These are phyloP conservation scores for Pollachius pollachius DNA, from an alignment of 2,113 vertebrate species.

Conservation along the genomic window DNA sequence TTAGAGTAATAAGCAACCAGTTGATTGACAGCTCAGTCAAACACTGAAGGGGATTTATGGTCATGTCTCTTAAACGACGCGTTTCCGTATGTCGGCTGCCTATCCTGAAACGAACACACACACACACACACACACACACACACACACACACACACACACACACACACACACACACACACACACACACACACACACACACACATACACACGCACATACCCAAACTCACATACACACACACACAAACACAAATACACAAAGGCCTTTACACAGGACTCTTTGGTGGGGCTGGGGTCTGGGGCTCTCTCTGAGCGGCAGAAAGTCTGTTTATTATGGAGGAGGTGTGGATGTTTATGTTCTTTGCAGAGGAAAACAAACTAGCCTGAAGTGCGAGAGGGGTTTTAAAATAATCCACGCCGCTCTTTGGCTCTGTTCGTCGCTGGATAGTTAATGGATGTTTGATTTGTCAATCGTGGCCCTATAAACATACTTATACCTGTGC, in stretches of 20 bases:
- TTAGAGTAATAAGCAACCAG: constrained; percentile 49
- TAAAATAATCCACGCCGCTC: constrained; percentile 48
- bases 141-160: constrained; percentile 9
- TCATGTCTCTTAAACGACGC: constrained; percentile 43
- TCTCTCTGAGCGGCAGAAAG: neutral
- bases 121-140: constrained; percentile 2
- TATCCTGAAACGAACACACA: constrained; percentile 9
- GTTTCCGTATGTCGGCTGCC: constrained; percentile 38
- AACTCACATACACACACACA: constrained; percentile 9
- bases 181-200: constrained; percentile 12
- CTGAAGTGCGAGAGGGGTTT: constrained; percentile 59
- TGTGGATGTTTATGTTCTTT: constrained; percentile 52
- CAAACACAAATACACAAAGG: constrained; percentile 25
- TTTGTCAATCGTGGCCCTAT: constrained; percentile 35
- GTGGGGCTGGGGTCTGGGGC: neutral
- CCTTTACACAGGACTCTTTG: neutral
- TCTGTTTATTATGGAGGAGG: constrained; percentile 64
- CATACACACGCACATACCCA: too few relatives aligned
- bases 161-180: constrained; percentile 9
- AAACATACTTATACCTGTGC: neutral
- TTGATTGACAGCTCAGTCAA: constrained; percentile 54
- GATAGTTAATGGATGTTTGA: constrained; percentile 14
- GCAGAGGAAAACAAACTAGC: constrained; percentile 56
- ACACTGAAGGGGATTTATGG: constrained; percentile 42
- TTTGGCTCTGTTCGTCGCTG: constrained; percentile 29